Percentiles rank a stretch among this genome's conserved stretches.
These are phyloP conservation scores for Vulpes ferrilata DNA, from an alignment of 2,113 vertebrate species.

Conservation along the genomic window DNA sequence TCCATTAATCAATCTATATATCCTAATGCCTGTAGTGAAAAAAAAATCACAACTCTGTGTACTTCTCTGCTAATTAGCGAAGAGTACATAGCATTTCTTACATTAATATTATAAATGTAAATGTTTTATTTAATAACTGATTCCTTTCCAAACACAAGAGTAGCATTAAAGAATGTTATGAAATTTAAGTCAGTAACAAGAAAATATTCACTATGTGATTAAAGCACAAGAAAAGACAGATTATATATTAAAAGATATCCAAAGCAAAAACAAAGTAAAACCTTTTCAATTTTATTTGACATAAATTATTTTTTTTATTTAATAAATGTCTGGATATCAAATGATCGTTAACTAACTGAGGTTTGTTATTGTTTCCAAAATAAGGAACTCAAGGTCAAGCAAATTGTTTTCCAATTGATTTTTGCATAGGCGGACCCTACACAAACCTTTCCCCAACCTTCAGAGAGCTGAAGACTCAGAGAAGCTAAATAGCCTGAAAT, in stretches of 20 bases:
- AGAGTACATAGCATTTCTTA: not conserved
- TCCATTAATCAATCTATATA: not conserved
- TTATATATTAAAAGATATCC: not conserved
- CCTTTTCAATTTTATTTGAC: constrained; percentile 12
- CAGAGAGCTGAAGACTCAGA: not conserved
- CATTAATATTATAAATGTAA: constrained; percentile 11
- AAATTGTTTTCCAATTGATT: not conserved
- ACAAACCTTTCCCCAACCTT: not conserved
- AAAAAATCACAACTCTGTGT: not conserved
- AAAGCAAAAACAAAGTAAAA: not conserved
- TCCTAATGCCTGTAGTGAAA: not conserved
- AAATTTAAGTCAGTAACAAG: constrained; percentile 23
- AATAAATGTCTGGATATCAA: not conserved
- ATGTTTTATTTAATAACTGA: not conserved
- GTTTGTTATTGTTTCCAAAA: not conserved
- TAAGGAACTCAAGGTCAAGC: not conserved
- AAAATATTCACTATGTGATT: not conserved
- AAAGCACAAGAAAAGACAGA: not conserved
- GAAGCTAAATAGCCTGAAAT: not conserved
- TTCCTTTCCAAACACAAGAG: not conserved
- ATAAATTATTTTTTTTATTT: not conserved
- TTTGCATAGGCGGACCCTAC: not conserved
- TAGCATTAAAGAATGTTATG: not conserved
- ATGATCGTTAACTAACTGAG: not conserved
- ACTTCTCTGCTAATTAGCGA: not conserved